A percentile compares a stretch with the other conserved stretches of the same genome.
These are phyloP conservation scores for Limnephilus lunatus DNA, from an alignment of 2,888 invertebrate species.

Conservation along the genomic window DNA sequence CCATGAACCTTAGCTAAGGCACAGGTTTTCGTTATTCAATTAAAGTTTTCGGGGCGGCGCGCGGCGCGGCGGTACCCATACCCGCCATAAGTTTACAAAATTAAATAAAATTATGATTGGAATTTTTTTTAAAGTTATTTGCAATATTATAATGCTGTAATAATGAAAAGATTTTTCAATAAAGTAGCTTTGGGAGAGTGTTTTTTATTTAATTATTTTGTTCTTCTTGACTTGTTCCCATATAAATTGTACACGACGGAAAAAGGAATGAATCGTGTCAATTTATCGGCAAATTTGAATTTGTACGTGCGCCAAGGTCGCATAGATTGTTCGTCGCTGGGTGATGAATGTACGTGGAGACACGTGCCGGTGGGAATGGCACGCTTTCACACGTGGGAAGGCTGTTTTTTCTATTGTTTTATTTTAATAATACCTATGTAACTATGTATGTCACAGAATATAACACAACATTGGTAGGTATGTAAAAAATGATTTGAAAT, in stretches of 20 bases:
- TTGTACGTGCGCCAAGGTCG: constrained; percentile 10
- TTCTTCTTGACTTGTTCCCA: neutral
- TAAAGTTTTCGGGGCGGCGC: too few species aligned
- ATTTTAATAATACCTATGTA: neutral
- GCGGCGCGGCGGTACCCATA: too few species aligned
- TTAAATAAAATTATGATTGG: too few species aligned
- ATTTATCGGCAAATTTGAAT: constrained; percentile 14
- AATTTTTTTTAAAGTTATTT: too few species aligned
- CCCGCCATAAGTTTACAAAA: too few species aligned
- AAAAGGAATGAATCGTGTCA: constrained; percentile 5
- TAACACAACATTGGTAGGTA: neutral
- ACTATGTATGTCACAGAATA: neutral
- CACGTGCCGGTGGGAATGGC: constrained; percentile 6
- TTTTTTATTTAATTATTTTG: too few species aligned
- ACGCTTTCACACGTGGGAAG: constrained; percentile 38
- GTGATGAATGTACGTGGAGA: neutral
- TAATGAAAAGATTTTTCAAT: neutral
- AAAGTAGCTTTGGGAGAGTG: too few species aligned
- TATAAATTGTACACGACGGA: neutral
- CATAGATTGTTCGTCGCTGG: neutral
- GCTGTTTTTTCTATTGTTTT: neutral
- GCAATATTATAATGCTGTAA: too few species aligned
- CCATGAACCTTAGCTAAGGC: too few species aligned
- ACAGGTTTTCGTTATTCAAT: too few species aligned
- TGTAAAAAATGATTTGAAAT: neutral